These are phyloP conservation scores for Melanotaenia trifasciata DNA, from an alignment of 2,797 vertebrate genomes.

Conservation along the genomic window DNA sequence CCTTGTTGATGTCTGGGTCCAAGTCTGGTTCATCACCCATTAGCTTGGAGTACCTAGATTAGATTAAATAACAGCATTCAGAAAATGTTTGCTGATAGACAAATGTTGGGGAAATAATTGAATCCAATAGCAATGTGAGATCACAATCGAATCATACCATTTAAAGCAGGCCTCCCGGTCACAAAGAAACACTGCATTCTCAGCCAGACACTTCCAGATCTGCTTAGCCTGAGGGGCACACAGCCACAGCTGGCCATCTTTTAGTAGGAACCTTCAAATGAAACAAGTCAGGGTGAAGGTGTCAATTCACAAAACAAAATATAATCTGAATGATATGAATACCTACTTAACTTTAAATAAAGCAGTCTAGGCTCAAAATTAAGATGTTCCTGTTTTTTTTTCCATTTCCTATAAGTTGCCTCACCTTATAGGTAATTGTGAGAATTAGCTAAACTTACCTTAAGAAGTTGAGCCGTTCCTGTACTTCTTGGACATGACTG, in stretches of 20 bases:
- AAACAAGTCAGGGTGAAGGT: not conserved
- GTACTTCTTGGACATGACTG: slow-evolving; percentile 98
- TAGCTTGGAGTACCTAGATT: slow-evolving; percentile 91
- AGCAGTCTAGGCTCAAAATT: not conserved
- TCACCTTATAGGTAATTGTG: not conserved
- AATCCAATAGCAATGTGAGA: not conserved
- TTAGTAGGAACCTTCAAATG: slow-evolving; percentile 92
- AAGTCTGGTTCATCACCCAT: slow-evolving; percentile 99
- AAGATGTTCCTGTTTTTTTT: not conserved
- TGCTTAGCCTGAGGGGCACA: slow-evolving; percentile 99
- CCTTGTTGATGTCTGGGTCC: slow-evolving; percentile 99
- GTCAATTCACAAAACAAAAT: not conserved
- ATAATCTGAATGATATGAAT: not conserved
- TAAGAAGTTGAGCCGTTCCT: slow-evolving; percentile 97
- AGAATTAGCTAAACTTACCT: slow-evolving; percentile 79
- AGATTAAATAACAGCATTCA: slow-evolving; percentile 12
- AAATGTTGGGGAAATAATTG: not conserved
- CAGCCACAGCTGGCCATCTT: slow-evolving; percentile 98
- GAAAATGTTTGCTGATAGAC: not conserved
- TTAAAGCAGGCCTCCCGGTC: slow-evolving; percentile 99
- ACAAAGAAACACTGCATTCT: slow-evolving; percentile 98
- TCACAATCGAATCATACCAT: slow-evolving; percentile 82
- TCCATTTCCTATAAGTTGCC: not conserved
- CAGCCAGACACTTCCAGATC: slow-evolving; percentile 99
- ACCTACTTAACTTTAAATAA: not conserved